Percentiles rank a stretch among this genome's conserved stretches.
Evolutionary conservation across 1,140 invertebrate genomes (phyloP).

Genomic region (Drosophila pectinifera): DNA sequence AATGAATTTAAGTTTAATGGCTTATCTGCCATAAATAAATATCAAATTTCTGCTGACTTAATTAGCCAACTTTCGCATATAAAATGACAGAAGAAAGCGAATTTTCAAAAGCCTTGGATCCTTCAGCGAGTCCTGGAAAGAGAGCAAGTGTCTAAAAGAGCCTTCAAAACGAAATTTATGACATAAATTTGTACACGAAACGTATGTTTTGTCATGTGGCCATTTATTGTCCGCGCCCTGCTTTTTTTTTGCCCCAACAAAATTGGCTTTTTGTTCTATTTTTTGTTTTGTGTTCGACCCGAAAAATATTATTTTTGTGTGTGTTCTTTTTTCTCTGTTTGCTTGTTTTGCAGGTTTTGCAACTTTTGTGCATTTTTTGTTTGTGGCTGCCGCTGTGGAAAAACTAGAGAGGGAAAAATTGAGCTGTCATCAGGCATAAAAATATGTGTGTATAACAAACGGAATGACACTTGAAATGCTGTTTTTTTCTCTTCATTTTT

Average conservation of each 20-base stretch:
- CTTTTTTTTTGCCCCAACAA: conserved; percentile 28
- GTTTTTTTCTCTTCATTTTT: not conserved
- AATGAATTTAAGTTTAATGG: not conserved
- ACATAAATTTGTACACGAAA: conserved; percentile 72
- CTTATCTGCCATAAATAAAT: conserved; percentile 3
- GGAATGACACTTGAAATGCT: conserved; percentile 54
- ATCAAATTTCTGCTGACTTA: not conserved
- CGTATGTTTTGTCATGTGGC: conserved; percentile 80
- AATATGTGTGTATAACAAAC: conserved; percentile 60
- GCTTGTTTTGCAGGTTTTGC: conserved; percentile 39
- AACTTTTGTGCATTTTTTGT: conserved; percentile 53
- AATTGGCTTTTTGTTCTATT: conserved; percentile 68
- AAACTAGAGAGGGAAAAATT: conserved; percentile 65
- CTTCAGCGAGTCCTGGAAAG: not conserved
- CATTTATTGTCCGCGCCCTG: conserved; percentile 66
- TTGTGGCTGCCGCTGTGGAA: conserved; percentile 29
- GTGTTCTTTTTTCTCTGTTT: not conserved
- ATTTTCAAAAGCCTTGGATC: not conserved
- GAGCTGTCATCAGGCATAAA: conserved; percentile 73
- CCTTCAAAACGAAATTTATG: conserved; percentile 73
- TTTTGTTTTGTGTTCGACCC: conserved; percentile 53
- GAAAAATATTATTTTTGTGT: conserved; percentile 19
- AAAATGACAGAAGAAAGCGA: not conserved
- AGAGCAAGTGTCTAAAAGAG: conserved; percentile 27
- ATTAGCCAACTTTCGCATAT: not conserved